These are phyloP conservation scores for Spinus olivaceus DNA, from an alignment of 2,797 vertebrate genomes.

Conservation along the genomic window DNA sequence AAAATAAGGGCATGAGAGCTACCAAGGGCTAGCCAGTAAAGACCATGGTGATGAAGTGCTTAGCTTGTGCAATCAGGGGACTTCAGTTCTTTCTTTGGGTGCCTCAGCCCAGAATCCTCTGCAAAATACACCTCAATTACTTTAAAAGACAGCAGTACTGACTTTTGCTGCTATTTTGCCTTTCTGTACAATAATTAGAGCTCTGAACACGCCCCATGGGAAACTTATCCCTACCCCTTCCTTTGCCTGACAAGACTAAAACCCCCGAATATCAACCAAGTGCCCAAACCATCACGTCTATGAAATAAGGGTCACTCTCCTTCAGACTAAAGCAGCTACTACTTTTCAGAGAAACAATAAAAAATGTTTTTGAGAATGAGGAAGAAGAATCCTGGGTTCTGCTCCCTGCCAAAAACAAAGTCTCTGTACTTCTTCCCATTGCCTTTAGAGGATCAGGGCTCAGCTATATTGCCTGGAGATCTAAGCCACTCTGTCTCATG, in stretches of 20 bases:
- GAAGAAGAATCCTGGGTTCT: background rate
- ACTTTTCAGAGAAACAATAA: background rate
- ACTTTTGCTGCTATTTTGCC: background rate
- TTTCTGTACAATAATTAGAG: background rate
- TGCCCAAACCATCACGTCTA: background rate
- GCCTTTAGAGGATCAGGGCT: background rate
- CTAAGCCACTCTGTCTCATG: background rate
- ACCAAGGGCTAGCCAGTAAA: background rate
- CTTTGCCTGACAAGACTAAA: background rate
- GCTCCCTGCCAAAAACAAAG: background rate
- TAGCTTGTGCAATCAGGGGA: background rate
- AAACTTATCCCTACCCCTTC: background rate
- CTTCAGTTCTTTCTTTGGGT: background rate
- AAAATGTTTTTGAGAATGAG: background rate
- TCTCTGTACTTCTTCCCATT: background rate
- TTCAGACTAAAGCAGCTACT: background rate
- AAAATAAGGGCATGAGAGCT: background rate
- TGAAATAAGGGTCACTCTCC: background rate
- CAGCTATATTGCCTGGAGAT: background rate
- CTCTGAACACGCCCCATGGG: background rate
- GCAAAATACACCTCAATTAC: background rate
- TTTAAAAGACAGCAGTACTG: background rate
- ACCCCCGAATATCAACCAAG: background rate
- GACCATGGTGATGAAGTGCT: background rate
- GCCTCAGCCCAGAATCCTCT: background rate